Percentiles rank a stretch among this genome's conserved stretches.
Evolutionary conservation across 2,888 invertebrate genomes (phyloP).

Genomic region (Amphipyra tragopoginis): DNA sequence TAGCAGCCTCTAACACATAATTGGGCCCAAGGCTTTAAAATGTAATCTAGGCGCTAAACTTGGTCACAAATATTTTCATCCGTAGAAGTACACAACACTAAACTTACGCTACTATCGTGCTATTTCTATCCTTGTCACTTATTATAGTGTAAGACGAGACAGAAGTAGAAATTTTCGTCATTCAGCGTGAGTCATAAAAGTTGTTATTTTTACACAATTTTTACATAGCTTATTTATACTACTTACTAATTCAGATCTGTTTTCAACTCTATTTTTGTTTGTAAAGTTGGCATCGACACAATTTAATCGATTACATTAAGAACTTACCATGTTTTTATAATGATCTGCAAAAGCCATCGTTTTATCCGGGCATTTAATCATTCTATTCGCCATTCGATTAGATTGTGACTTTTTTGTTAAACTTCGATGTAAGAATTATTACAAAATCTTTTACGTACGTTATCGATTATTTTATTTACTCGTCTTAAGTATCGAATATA

Average conservation of each 20-base stretch:
- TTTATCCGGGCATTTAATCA: background rate
- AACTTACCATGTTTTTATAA: background rate
- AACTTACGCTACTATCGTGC: slow-evolving; percentile 13
- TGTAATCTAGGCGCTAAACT: slow-evolving; percentile 44
- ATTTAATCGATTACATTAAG: slow-evolving; percentile 4
- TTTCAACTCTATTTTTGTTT: background rate
- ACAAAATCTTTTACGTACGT: slow-evolving; percentile 35
- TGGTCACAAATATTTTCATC: slow-evolving; percentile 44
- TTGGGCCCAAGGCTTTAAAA: slow-evolving; percentile 56
- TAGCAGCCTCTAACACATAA: slow-evolving; percentile 21
- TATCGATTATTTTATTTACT: slow-evolving; percentile 40
- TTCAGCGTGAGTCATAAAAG: slow-evolving; percentile 5
- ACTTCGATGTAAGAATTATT: slow-evolving; percentile 38
- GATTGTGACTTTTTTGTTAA: slow-evolving; percentile 7
- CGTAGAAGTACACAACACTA: slow-evolving; percentile 32
- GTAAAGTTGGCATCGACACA: background rate
- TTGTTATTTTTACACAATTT: slow-evolving; percentile 13
- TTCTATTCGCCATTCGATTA: background rate
- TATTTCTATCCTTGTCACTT: slow-evolving; percentile 30
- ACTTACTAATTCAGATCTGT: slow-evolving; percentile 36
- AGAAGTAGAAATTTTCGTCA: slow-evolving; percentile 3
- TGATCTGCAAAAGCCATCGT: slow-evolving; percentile 2
- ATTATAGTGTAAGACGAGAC: slow-evolving; percentile 13
- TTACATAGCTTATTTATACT: slow-evolving; percentile 29
- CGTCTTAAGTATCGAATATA: slow-evolving; percentile 40